Percentiles rank a stretch among this genome's conserved stretches.
Evolutionary conservation across 2,888 invertebrate species (phyloP).

Genomic region (Parapristionchus giblindavisi): DNA sequence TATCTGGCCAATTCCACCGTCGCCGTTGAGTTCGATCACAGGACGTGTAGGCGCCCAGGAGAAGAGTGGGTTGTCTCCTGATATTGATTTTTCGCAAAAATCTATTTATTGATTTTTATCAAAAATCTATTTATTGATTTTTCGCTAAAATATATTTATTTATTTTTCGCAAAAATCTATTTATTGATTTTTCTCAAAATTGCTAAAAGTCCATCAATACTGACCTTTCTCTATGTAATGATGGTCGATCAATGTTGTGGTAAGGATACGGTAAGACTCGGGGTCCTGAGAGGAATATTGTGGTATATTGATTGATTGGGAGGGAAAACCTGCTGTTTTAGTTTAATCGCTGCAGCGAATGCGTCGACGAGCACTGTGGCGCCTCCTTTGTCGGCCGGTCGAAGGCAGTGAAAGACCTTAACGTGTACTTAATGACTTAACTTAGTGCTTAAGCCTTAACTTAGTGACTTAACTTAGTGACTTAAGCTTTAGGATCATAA

Average conservation of each 20-base stretch:
- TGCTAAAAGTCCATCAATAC: too few relatives aligned
- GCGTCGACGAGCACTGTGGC: constrained; percentile 82
- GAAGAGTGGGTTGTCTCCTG: constrained; percentile 33
- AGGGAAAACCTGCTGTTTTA: constrained; percentile 38
- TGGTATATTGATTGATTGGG: not conserved
- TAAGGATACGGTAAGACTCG: constrained; percentile 76
- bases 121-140: not conserved
- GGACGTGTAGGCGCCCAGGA: constrained; percentile 41
- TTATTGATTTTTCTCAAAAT: not conserved
- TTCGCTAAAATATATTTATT: not conserved
- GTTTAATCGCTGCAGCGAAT: constrained; percentile 76
- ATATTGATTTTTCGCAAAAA: not conserved
- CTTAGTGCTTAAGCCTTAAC: not conserved
- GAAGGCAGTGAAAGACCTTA: constrained; percentile 76
- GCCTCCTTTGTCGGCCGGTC: constrained; percentile 78
- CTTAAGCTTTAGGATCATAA: not conserved
- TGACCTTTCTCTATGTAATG: constrained; percentile 72
- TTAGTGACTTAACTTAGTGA: not conserved
- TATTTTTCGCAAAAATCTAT: not conserved
- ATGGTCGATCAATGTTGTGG: constrained; percentile 48
- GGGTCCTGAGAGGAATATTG: constrained; percentile 71
- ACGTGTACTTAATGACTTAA: not conserved
- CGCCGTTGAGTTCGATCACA: constrained; percentile 48
- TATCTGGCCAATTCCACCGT: constrained; percentile 48
- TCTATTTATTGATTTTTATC: not conserved